phyloP scores from a whole-genome alignment of 2,797 vertebrate species.

The Melanotaenia nigrans region DNA sequence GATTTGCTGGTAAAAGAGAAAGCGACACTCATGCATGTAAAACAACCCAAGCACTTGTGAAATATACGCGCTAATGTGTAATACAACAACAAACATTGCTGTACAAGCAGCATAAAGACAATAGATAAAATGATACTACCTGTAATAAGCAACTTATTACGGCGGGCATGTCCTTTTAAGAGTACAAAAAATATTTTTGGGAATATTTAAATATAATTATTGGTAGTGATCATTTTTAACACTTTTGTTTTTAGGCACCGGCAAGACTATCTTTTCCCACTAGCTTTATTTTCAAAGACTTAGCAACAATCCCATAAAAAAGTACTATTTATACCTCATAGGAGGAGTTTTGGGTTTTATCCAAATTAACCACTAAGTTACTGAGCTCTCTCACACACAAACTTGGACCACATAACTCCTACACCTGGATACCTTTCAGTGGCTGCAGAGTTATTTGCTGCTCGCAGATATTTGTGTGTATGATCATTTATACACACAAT shows the following conservation, averaged over 20 bases:
- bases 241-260: slow-evolving; percentile 28
- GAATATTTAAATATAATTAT: not conserved
- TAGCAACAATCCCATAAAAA: slow-evolving; percentile 18
- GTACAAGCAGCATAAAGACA: slow-evolving; percentile 17
- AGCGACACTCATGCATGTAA: slow-evolving; percentile 22
- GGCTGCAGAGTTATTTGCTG: not conserved
- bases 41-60: slow-evolving; percentile 18
- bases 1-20: not conserved
- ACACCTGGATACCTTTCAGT: not conserved
- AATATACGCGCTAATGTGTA: slow-evolving; percentile 5
- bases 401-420: not conserved
- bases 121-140: not conserved
- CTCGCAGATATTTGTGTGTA: too few relatives aligned
- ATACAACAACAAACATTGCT: slow-evolving; percentile 10
- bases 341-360: slow-evolving; percentile 1
- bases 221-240: not conserved
- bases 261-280: not conserved
- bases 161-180: not conserved
- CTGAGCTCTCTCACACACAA: not conserved
- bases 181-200: not conserved
- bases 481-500: too few relatives aligned
- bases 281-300: slow-evolving; percentile 1
- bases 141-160: not conserved
- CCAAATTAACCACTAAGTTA: slow-evolving; percentile 1
- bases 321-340: slow-evolving; percentile 6